Percentiles rank a stretch among this genome's conserved stretches.
Conservation (phyloP, 2,113 vertebrate species). For the Cyprinus carpio region DNA sequence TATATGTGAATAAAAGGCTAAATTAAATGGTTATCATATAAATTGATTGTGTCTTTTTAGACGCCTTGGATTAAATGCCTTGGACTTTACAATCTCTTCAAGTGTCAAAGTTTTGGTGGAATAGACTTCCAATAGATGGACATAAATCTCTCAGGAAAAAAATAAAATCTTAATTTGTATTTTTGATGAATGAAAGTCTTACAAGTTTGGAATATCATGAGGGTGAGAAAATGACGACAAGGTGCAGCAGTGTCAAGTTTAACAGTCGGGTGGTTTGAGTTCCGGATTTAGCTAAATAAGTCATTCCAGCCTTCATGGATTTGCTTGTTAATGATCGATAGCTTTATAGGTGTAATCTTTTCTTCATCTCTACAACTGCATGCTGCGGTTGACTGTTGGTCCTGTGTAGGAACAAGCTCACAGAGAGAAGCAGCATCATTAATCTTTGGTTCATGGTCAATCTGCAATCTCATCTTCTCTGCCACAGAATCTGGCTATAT, state of each 20-base stretch:
- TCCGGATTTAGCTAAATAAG: not conserved
- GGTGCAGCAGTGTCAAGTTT: not conserved
- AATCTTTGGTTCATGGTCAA: conserved; percentile 44
- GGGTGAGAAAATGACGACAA: not conserved
- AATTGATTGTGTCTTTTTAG: not conserved
- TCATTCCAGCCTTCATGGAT: not conserved
- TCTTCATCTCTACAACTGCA: not conserved
- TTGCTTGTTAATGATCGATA: conserved; percentile 4
- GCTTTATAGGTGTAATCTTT: conserved; percentile 1
- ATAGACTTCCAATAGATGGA: not conserved
- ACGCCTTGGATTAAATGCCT: not conserved
- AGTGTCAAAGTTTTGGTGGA: not conserved
- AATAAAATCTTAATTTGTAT: not conserved
- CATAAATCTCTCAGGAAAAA: not conserved
- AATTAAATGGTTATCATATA: not conserved
- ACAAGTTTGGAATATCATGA: not conserved
- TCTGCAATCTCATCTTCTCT: conserved; percentile 2
- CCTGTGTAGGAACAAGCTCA: not conserved
- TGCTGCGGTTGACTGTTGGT: not conserved
- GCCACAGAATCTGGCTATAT: conserved; percentile 27
- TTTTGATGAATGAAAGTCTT: not conserved
- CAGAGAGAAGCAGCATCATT: conserved; percentile 26
- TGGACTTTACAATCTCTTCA: not conserved
- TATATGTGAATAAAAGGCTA: not conserved
- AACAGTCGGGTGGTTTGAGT: not conserved